These are phyloP conservation scores for Pogoniulus pusillus DNA, from an alignment of 2,797 vertebrate genomes.

Conservation along the genomic window DNA sequence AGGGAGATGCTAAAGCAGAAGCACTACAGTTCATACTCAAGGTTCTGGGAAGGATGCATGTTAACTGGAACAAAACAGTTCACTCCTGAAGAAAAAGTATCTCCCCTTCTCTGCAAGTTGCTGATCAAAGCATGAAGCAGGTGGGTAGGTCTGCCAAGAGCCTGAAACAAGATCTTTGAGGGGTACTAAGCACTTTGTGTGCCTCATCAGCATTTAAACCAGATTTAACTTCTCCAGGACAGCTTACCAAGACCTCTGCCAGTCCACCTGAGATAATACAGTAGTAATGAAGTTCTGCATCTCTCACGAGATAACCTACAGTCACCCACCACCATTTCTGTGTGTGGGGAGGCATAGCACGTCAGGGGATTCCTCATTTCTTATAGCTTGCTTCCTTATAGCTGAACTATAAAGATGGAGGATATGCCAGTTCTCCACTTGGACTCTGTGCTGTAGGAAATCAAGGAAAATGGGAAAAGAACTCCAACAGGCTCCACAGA, in stretches of 20 bases:
- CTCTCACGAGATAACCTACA: not conserved
- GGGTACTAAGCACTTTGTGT: not conserved
- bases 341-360: not conserved
- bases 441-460: not conserved
- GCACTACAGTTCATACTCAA: not conserved
- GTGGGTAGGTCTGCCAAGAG: not conserved
- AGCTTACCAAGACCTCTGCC: not conserved
- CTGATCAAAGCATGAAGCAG: not conserved
- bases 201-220: not conserved
- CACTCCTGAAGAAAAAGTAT: not conserved
- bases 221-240: not conserved
- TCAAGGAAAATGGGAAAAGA: conserved; percentile 3
- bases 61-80: not conserved
- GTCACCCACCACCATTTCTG: not conserved
- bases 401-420: not conserved
- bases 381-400: not conserved
- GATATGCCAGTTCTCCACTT: not conserved
- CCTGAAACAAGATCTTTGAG: not conserved
- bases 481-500: not conserved
- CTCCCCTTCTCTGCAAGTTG: not conserved
- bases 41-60: not conserved
- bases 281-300: not conserved
- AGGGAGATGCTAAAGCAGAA: not conserved
- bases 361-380: not conserved
- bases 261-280: not conserved